Conservation (phyloP, 2,888 invertebrate genomes). For the Cryptocephalus moraei region DNA sequence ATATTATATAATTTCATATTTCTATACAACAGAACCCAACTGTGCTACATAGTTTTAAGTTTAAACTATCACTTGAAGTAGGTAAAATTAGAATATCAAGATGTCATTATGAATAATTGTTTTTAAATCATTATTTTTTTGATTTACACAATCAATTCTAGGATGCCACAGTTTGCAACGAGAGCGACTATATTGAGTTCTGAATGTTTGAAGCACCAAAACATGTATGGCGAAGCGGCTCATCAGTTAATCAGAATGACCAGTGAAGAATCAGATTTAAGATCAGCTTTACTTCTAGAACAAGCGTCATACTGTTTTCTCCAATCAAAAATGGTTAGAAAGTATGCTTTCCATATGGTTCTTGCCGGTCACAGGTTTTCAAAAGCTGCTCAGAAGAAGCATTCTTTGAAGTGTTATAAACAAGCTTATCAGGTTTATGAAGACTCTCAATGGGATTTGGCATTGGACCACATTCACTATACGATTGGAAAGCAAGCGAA, state of each 20-base stretch:
- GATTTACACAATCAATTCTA: conserved; percentile 29
- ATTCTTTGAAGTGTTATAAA: conserved; percentile 83
- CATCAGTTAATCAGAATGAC: conserved; percentile 91
- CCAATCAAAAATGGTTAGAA: conserved; percentile 66
- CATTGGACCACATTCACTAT: conserved; percentile 93
- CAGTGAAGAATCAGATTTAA: conserved; percentile 92
- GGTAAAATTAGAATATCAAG: too few relatives aligned
- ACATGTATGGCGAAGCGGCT: conserved; percentile 84
- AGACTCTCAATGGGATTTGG: conserved; percentile 77
- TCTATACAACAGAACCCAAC: neutral
- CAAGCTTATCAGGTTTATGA: conserved; percentile 74
- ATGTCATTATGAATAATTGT: too few relatives aligned
- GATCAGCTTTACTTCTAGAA: conserved; percentile 87
- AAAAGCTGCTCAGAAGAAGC: conserved; percentile 85
- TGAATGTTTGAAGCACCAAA: conserved; percentile 72
- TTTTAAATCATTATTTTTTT: neutral
- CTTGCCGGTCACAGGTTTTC: conserved; percentile 92
- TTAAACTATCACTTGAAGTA: too few relatives aligned
- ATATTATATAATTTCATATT: neutral
- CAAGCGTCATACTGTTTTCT: conserved; percentile 92
- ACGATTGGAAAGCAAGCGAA: conserved; percentile 86
- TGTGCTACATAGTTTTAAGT: neutral
- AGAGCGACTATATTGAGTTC: conserved; percentile 83
- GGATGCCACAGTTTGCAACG: conserved; percentile 86
- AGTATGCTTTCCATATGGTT: conserved; percentile 94